Percentiles rank a stretch among this genome's conserved stretches.
Evolutionary conservation across 2,113 vertebrate genomes (phyloP).

Genomic region (Limanda limanda): DNA sequence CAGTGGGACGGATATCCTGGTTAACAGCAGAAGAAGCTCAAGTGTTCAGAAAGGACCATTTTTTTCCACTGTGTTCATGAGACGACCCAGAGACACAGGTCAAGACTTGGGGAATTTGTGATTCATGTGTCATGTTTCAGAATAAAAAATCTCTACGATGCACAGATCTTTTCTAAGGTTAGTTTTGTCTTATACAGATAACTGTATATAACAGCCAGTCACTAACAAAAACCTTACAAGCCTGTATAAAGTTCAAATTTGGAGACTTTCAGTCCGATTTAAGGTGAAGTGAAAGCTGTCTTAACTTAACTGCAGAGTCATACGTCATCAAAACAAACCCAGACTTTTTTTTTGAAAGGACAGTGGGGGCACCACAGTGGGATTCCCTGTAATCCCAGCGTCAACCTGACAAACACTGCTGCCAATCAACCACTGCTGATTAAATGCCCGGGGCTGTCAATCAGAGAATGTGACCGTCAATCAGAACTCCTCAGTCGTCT

Average conservation of each 20-base stretch:
- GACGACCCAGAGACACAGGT: not conserved
- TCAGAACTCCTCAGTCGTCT: not conserved
- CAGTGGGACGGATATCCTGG: not conserved
- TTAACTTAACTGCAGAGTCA: not conserved
- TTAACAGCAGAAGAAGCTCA: not conserved
- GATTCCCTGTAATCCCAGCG: not conserved
- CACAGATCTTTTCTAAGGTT: not conserved
- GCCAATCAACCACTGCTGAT: constrained; percentile 23
- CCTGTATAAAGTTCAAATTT: not conserved
- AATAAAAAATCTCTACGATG: not conserved
- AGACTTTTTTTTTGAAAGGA: not conserved
- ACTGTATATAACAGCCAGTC: not conserved
- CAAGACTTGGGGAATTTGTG: not conserved
- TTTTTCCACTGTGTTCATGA: not conserved
- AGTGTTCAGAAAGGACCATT: not conserved
- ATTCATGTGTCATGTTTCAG: not conserved
- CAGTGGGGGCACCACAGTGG: not conserved
- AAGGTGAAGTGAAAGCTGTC: not conserved
- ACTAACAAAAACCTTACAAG: too few relatives aligned
- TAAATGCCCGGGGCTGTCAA: constrained; percentile 27
- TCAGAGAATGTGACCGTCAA: constrained; percentile 24
- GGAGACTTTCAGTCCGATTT: not conserved
- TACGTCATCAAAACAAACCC: not conserved
- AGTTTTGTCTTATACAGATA: not conserved
- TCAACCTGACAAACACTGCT: constrained; percentile 2